A percentile compares a stretch with the other conserved stretches of the same genome.
Conservation (phyloP, 2,888 invertebrate genomes). For the Aphodius sticticus region DNA sequence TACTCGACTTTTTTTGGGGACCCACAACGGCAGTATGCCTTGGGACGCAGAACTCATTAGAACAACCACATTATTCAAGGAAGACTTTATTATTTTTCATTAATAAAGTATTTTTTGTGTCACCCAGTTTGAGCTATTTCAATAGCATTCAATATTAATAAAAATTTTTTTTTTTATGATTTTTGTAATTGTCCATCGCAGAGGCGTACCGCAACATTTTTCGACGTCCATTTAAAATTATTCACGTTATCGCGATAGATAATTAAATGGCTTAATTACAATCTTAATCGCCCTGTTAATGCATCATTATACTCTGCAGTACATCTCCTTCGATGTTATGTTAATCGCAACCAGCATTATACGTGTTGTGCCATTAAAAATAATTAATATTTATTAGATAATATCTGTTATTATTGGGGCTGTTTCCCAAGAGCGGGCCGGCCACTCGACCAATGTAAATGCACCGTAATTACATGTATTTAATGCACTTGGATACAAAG, state of each 20-base stretch:
- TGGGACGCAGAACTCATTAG: no score
- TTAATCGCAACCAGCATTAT: neutral
- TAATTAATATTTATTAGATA: conserved; percentile 24
- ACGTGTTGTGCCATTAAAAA: conserved; percentile 6
- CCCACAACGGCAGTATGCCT: no score
- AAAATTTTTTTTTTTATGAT: no score
- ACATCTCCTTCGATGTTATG: neutral
- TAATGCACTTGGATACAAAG: neutral
- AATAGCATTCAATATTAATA: no score
- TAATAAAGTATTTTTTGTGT: no score
- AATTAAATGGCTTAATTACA: neutral
- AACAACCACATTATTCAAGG: no score
- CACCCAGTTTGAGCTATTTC: no score
- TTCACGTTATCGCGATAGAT: neutral
- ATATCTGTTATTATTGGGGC: conserved; percentile 26
- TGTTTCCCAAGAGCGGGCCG: neutral
- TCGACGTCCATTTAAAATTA: no score
- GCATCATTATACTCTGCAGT: neutral
- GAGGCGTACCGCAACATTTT: no score
- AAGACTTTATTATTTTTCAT: no score
- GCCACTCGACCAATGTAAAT: neutral
- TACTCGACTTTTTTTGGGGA: no score
- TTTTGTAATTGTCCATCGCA: no score
- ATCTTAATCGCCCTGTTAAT: neutral
- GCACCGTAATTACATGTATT: neutral